Conservation (phyloP, 1,140 invertebrate genomes). For the Gonatopus flavifemur region DNA sequence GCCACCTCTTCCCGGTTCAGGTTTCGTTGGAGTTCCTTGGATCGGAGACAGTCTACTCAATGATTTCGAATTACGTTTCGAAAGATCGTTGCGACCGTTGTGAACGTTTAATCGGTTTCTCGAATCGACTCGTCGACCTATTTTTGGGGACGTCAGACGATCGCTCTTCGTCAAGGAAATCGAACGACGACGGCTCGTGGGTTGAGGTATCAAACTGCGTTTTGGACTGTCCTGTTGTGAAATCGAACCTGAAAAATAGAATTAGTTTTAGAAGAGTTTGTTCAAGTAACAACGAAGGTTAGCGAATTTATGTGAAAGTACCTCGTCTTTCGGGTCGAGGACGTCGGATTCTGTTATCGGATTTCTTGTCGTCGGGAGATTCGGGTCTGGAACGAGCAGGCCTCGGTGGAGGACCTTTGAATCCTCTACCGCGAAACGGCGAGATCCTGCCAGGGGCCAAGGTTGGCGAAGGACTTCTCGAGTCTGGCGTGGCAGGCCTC, state of each 20-base stretch:
- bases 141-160: conserved; percentile 33
- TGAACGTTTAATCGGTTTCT: conserved; percentile 19
- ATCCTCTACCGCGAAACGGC: conserved; percentile 62
- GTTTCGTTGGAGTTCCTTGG: conserved; percentile 46
- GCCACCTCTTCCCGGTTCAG: no score
- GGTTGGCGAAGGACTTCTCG: conserved; percentile 46
- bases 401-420: conserved; percentile 58
- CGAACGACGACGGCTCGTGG: conserved; percentile 40
- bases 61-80: conserved; percentile 18
- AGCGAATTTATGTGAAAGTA: conserved; percentile 21
- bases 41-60: conserved; percentile 41
- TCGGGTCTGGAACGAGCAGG: conserved; percentile 44
- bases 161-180: conserved; percentile 42
- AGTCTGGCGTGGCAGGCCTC: conserved; percentile 41
- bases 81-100: conserved; percentile 21
- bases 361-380: conserved; percentile 42
- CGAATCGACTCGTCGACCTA: conserved; percentile 28
- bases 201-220: conserved; percentile 49
- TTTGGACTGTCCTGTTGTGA: conserved; percentile 53
- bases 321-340: conserved; percentile 37
- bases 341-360: conserved; percentile 10
- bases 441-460: conserved; percentile 55
- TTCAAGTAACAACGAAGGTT: not conserved
- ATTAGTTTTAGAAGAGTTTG: not conserved
- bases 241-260: conserved; percentile 38